These are phyloP conservation scores for Tridacna gigas DNA, from an alignment of 2,888 invertebrate genomes.

Conservation along the genomic window DNA sequence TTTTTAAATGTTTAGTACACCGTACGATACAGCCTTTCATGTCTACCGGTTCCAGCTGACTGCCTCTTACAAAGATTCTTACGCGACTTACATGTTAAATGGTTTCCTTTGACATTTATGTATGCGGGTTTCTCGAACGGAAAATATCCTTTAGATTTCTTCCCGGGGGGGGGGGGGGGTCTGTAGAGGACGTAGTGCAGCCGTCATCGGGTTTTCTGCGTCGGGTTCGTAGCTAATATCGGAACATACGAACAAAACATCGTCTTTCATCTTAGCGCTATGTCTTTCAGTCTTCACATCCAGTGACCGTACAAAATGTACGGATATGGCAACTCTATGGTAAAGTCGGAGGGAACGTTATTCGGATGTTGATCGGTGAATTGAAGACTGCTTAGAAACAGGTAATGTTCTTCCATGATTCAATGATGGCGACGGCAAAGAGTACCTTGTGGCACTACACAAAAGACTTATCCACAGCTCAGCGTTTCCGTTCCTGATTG, in stretches of 20 bases:
- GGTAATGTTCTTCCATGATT: constrained; percentile 2
- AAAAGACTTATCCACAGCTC: constrained; percentile 44
- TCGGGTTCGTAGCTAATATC: neutral
- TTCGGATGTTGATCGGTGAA: neutral
- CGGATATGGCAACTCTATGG: neutral
- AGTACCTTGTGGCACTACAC: constrained; percentile 36
- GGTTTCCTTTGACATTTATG: neutral
- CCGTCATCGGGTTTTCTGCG: neutral
- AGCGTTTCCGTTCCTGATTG: constrained; percentile 29
- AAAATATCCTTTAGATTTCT: neutral
- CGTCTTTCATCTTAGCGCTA: neutral
- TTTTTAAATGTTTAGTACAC: constrained; percentile 12
- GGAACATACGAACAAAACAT: neutral
- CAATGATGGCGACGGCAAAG: constrained; percentile 21
- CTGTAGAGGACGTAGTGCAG: neutral
- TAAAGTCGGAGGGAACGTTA: neutral
- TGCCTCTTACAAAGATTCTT: neutral
- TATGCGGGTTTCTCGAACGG: neutral
- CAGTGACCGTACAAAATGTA: neutral
- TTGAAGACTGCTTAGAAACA: neutral
- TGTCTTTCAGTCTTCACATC: neutral
- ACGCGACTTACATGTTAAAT: neutral
- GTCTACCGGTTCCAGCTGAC: neutral
- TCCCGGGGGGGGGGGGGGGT: neutral
- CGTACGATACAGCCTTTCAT: neutral